These are phyloP conservation scores for Rallus limicola DNA, from an alignment of 2,113 vertebrate species.

Conservation along the genomic window DNA sequence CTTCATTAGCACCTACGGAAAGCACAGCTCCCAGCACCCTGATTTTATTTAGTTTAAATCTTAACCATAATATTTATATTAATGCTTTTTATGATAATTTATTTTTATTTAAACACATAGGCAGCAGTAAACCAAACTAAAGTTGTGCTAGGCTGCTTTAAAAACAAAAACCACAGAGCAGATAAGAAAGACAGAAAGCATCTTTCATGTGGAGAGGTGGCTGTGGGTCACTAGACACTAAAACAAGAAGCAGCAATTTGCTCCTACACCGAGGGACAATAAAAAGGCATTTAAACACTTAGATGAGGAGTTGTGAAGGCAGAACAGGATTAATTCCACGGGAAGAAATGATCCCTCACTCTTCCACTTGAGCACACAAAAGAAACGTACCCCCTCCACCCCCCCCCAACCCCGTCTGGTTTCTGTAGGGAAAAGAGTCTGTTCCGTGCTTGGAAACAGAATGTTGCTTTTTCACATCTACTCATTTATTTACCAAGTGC, in stretches of 20 bases:
- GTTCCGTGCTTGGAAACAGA: neutral
- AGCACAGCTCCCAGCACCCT: neutral
- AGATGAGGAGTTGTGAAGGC: neutral
- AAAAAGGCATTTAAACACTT: neutral
- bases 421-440: neutral
- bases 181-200: neutral
- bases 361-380: neutral
- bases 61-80: constrained; percentile 12
- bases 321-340: neutral
- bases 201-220: constrained; percentile 2
- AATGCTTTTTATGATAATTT: neutral
- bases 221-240: neutral
- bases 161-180: neutral
- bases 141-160: neutral
- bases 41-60: neutral
- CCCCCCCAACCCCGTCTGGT: neutral
- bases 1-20: neutral
- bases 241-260: neutral
- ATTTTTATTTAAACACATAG: neutral
- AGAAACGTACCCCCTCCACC: neutral
- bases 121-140: neutral
- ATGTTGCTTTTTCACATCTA: neutral
- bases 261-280: neutral
- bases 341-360: neutral
- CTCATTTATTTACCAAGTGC: neutral